A percentile compares a stretch with the other conserved stretches of the same genome.
phyloP scores from a whole-genome alignment of 1,140 invertebrate species.

The Lasaia peninsularis region DNA sequence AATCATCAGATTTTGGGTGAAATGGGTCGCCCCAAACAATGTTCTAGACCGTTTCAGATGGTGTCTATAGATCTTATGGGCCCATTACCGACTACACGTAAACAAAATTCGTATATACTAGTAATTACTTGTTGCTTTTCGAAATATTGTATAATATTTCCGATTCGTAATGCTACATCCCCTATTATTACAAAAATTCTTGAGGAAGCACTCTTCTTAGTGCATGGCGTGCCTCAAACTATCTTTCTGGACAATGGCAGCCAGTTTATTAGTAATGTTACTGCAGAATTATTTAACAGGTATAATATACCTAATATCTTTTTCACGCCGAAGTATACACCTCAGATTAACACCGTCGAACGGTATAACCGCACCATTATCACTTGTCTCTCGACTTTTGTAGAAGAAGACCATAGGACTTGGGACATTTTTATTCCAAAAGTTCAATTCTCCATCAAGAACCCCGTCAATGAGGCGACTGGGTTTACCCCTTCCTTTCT shows the following conservation, averaged over 20 bases:
- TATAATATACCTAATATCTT: slow-evolving; percentile 31
- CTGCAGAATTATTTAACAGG: slow-evolving; percentile 13
- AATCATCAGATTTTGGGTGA: slow-evolving; percentile 18
- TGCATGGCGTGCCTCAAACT: slow-evolving; percentile 30
- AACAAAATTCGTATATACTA: background rate
- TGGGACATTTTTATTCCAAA: slow-evolving; percentile 48
- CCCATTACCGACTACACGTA: background rate
- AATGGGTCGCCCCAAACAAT: slow-evolving; percentile 23
- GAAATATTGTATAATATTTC: background rate
- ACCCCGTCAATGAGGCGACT: slow-evolving; percentile 27
- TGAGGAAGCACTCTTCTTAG: slow-evolving; percentile 24
- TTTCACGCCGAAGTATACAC: slow-evolving; percentile 36
- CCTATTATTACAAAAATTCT: slow-evolving; percentile 29
- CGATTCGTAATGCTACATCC: background rate
- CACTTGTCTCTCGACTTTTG: slow-evolving; percentile 15
- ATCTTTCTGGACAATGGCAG: slow-evolving; percentile 62
- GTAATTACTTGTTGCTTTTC: slow-evolving; percentile 2
- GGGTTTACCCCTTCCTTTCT: slow-evolving; percentile 25
- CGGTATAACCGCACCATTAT: slow-evolving; percentile 45
- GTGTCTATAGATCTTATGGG: background rate
- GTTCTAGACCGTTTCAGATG: background rate
- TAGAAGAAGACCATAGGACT: too few relatives aligned
- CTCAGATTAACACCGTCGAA: slow-evolving; percentile 58
- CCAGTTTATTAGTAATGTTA: slow-evolving; percentile 47
- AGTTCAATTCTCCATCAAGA: slow-evolving; percentile 46